A percentile compares a stretch with the other conserved stretches of the same genome.
phyloP scores from a whole-genome alignment of 2,113 vertebrate species.

The Otocyon megalotis region DNA sequence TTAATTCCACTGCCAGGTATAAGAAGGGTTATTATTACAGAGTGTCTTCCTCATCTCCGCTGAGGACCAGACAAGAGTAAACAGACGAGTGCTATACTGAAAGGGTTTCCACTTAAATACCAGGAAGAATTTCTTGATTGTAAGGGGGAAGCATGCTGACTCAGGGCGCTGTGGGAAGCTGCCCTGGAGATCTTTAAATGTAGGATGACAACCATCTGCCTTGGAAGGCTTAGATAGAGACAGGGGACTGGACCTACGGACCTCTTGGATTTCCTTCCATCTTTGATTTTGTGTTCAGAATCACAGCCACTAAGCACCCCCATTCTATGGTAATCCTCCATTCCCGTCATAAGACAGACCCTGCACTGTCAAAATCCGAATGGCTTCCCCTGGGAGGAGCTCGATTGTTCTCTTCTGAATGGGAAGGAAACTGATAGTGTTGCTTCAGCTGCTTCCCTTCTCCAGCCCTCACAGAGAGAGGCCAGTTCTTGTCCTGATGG shows the following conservation, averaged over 20 bases:
- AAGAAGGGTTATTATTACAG: neutral
- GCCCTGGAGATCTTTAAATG: constrained; percentile 71
- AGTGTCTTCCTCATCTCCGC: neutral
- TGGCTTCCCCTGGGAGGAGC: constrained; percentile 68
- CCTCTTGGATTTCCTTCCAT: constrained; percentile 74
- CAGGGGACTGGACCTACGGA: constrained; percentile 70
- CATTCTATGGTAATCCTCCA: constrained; percentile 48
- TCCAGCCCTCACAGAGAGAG: constrained; percentile 73
- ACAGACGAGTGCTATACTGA: neutral
- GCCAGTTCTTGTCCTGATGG: constrained; percentile 61
- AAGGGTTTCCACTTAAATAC: constrained; percentile 28
- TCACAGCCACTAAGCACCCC: neutral
- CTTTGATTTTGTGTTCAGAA: constrained; percentile 66
- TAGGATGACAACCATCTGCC: constrained; percentile 77
- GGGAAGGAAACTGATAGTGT: constrained; percentile 78
- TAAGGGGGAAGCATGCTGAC: constrained; percentile 25
- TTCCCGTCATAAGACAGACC: constrained; percentile 78
- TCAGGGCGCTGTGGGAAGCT: constrained; percentile 55
- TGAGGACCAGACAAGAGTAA: constrained; percentile 12
- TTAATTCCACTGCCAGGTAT: constrained; percentile 17
- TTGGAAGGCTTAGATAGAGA: constrained; percentile 72
- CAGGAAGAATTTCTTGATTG: constrained; percentile 65
- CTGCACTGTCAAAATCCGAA: constrained; percentile 69
- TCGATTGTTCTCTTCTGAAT: constrained; percentile 71
- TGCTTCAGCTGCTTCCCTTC: constrained; percentile 80